Evolutionary conservation across 2,888 invertebrate species (phyloP).

Genomic region (Chorisops tibialis): DNA sequence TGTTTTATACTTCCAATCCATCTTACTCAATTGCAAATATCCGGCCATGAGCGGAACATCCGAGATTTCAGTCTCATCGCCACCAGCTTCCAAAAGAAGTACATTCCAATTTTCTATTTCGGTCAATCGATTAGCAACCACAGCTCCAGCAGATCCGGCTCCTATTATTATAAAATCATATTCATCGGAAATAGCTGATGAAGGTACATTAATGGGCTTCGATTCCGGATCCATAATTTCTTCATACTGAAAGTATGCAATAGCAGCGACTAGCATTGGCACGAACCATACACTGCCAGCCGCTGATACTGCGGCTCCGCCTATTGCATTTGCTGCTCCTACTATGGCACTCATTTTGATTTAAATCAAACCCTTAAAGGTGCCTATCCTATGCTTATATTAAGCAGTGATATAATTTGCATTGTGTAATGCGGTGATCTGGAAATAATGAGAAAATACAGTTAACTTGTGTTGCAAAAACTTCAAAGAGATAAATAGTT

Average conservation of each 20-base stretch:
- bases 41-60: conserved; percentile 86
- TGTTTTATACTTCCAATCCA: conserved; percentile 92
- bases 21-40: conserved; percentile 78
- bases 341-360: conserved; percentile 63
- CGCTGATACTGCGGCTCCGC: conserved; percentile 65
- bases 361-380: no score
- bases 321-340: conserved; percentile 62
- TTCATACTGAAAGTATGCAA: conserved; percentile 84
- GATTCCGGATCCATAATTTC: conserved; percentile 82
- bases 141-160: conserved; percentile 77
- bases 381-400: no score
- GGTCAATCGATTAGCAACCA: conserved; percentile 53
- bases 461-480: no score
- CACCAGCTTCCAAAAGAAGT: conserved; percentile 55
- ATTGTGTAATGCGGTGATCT: no score
- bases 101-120: conserved; percentile 52
- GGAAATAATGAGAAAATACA: no score
- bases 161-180: conserved; percentile 87
- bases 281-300: conserved; percentile 75
- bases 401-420: no score
- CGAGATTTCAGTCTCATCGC: conserved; percentile 78
- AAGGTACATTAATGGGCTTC: conserved; percentile 67
- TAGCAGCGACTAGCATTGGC: conserved; percentile 77
- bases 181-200: conserved; percentile 59
- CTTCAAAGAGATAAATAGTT: no score